Evolutionary conservation across 1,140 invertebrate genomes (phyloP).

Genomic region (Parapsyche elsis): DNA sequence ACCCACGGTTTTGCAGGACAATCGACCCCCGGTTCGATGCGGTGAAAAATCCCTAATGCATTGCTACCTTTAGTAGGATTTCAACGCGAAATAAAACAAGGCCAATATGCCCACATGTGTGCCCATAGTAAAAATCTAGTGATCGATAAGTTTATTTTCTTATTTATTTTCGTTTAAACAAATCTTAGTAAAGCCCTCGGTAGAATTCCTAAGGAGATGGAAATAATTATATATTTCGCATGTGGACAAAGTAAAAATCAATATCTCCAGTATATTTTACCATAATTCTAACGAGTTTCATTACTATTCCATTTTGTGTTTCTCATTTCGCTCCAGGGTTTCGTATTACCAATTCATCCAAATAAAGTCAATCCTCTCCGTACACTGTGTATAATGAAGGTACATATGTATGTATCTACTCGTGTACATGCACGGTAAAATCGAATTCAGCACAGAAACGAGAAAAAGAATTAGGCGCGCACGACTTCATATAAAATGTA

Average conservation of each 20-base stretch:
- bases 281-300: no score
- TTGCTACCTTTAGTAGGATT: background rate
- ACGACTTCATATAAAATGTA: conserved; percentile 5
- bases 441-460: background rate
- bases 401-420: background rate
- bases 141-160: no score
- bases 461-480: conserved; percentile 5
- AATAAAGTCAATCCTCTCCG: background rate
- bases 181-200: no score
- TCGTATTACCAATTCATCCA: no score
- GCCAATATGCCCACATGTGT: background rate
- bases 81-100: background rate
- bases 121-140: no score
- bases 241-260: no score
- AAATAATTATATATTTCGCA: no score
- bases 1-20: background rate
- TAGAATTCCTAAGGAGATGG: no score
- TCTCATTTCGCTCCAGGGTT: no score
- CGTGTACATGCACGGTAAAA: background rate
- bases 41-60: conserved; percentile 12
- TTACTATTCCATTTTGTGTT: no score
- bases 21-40: background rate
- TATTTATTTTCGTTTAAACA: no score
- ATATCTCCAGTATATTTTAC: no score
- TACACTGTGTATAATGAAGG: conserved; percentile 4